Base-by-base conservation (phyloP, 2,888 invertebrate species). In the Metacarcinus magister region DNA sequence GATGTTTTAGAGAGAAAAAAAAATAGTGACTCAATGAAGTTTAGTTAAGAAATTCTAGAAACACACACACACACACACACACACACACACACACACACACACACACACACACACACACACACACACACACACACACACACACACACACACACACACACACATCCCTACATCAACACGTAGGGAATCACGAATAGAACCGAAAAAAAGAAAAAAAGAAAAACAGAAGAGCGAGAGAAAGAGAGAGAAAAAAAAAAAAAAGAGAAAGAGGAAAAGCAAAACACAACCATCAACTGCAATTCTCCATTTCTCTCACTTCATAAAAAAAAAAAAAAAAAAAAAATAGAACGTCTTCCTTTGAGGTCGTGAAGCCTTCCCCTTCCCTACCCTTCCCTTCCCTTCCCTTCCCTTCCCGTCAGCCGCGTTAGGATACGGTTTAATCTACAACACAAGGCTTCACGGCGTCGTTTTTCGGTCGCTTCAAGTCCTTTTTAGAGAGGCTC, bases 381-480 rank as follows among this genome's bases (percentile, higher is more conserved):
- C n/a, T n/a, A n/a, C n/a, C n/a, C n/a, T n/a, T n/a, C 13, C 54
- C 13, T 13, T 54, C 54, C 13, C 54, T 54, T 13, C 13, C 54
- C 13, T 13, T 54, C 54, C 13, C 54, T 54, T 13, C 32, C 82
- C 32, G 32, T 82, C 82, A 32, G 32, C 32, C 82, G 10, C 82
- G 82, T 32, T 32, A 13, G 82, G 82, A 82, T 82, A 82, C 32
- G 28, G 32, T 82, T 82, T 82, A 82, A 82, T 82, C 28, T 82
- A 32, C 82, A 82, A 82, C 82, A 82, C 82, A 82, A 82, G 82
- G 82, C 82, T 82, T 1, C 32, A 32, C 82, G 82, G 82, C 82
- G 82, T 1, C 82, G 32, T 82, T 82, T 82, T 82, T 82, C 10
- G 32, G 10, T 82, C 82, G 82, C 82, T 82, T 82, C 10, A 82